Evolutionary conservation across 1,140 invertebrate species (phyloP).

Genomic region (Drosophila aff.): DNA sequence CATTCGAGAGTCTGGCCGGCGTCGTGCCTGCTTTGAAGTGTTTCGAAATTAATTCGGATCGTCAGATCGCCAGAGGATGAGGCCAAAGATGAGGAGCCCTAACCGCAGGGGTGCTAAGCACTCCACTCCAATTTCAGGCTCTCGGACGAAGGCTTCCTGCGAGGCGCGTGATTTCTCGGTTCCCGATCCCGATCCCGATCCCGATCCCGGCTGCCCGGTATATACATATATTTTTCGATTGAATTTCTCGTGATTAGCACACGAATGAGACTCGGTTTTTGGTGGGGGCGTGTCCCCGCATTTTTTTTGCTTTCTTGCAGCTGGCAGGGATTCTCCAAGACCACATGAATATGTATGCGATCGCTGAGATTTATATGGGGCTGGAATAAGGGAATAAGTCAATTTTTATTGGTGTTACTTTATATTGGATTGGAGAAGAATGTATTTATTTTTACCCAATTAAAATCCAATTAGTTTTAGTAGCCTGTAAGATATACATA

Average conservation of each 20-base stretch:
- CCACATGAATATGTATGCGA: slow-evolving; percentile 44
- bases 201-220: slow-evolving; percentile 6
- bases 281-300: slow-evolving; percentile 53
- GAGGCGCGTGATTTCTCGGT: slow-evolving; percentile 69
- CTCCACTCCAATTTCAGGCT: slow-evolving; percentile 58
- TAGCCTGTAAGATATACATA: neutral
- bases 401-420: slow-evolving; percentile 28
- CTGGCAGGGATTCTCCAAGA: slow-evolving; percentile 26
- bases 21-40: slow-evolving; percentile 75
- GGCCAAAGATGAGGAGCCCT: slow-evolving; percentile 39
- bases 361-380: slow-evolving; percentile 24
- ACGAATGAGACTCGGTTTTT: slow-evolving; percentile 59
- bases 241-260: slow-evolving; percentile 81
- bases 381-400: slow-evolving; percentile 14
- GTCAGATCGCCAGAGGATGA: slow-evolving; percentile 48
- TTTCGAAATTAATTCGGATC: slow-evolving; percentile 82
- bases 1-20: slow-evolving; percentile 53
- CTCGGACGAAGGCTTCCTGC: slow-evolving; percentile 41
- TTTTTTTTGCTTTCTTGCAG: slow-evolving; percentile 51
- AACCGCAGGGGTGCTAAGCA: slow-evolving; percentile 69
- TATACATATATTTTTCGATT: slow-evolving; percentile 53
- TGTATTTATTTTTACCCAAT: slow-evolving; percentile 27
- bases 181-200: slow-evolving; percentile 20
- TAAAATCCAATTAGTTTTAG: slow-evolving; percentile 22
- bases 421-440: neutral